Base-by-base conservation (phyloP, 2,888 invertebrate species). In the Platypus cylindrus region DNA sequence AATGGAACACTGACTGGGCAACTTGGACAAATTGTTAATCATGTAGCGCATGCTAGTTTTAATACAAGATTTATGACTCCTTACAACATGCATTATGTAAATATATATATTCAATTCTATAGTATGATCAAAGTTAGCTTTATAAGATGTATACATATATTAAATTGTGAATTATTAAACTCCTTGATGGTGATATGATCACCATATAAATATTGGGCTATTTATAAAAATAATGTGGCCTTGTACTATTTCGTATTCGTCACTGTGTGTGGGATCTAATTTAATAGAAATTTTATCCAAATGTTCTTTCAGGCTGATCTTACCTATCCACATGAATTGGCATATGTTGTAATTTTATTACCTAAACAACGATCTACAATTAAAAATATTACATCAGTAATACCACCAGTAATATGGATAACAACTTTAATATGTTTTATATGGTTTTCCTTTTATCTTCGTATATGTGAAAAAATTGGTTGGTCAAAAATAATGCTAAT, bases 231-330 rank as follows among this genome's bases (percentile, higher is more conserved):
- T n/a, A n/a, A n/a, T n/a, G n/a, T n/a, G n/a, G n/a, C n/a, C n/a
- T n/a, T n/a, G n/a, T n/a, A n/a, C n/a, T n/a, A n/a, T n/a, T n/a
- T n/a, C n/a, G n/a, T n/a, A n/a, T n/a, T n/a, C n/a, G n/a, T n/a
- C n/a, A n/a, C n/a, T n/a, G n/a, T n/a, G n/a, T n/a, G n/a, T n/a
- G n/a, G n/a, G n/a, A n/a, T n/a, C n/a, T n/a, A n/a, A n/a, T n/a
- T n/a, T n/a, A n/a, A n/a, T n/a, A n/a, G n/a, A n/a, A n/a, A n/a
- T 20, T 20, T 20, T 7, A 20, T 5, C 9, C 9, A 5, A n/a
- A 2, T 23, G 22, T 12, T 15, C 11, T 35, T 38, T 33, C 28
- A 39, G 39, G 25, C 16, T 12, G 36, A 39, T 14, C 24, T 32
- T 18, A 39, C 35, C 5, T 28, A 29, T 17, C 25, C 30, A 3